phyloP scores from a whole-genome alignment of 1,140 invertebrate genomes.

The Teleogryllus occipitalis region DNA sequence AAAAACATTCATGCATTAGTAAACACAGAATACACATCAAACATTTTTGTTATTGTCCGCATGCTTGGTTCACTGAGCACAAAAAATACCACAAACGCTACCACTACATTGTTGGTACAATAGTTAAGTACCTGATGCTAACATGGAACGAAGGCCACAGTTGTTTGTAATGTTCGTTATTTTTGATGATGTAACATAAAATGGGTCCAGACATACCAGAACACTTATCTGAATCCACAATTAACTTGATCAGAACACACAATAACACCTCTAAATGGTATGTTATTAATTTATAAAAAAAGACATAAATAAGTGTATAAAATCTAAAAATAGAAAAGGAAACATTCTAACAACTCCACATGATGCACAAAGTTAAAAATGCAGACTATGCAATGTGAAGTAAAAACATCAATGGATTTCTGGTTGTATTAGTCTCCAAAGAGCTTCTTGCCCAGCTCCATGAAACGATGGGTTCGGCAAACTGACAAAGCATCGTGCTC shows the following conservation, averaged over 20 bases:
- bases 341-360: neutral
- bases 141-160: neutral
- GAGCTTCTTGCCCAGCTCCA: slow-evolving; percentile 77
- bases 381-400: neutral
- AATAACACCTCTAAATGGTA: neutral
- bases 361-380: neutral
- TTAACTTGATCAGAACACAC: neutral
- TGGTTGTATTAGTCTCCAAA: slow-evolving; percentile 64
- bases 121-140: neutral
- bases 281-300: neutral
- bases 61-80: neutral
- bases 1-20: too few species aligned
- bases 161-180: neutral
- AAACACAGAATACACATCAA: too few species aligned
- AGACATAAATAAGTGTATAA: neutral
- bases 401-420: neutral
- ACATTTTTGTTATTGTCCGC: too few species aligned
- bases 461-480: slow-evolving; percentile 76
- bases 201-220: neutral
- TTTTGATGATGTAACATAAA: neutral
- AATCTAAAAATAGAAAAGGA: neutral
- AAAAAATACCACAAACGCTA: neutral
- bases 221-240: neutral
- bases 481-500: slow-evolving; percentile 72
- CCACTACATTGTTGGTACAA: neutral